These are phyloP conservation scores for Ypsolopha scabrella DNA, from an alignment of 2,888 invertebrate species.

Conservation along the genomic window DNA sequence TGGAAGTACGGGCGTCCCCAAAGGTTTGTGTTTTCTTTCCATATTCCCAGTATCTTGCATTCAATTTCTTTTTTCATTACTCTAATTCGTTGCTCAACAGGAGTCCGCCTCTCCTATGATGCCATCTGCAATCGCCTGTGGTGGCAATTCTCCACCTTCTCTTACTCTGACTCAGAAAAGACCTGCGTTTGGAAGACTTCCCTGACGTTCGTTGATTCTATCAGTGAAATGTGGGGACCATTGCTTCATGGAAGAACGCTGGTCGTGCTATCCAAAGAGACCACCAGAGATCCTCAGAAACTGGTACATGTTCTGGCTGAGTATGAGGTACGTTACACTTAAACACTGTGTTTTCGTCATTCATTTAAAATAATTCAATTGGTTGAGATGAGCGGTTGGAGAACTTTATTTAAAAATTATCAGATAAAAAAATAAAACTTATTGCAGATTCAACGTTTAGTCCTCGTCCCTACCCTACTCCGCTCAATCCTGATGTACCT, in stretches of 20 bases:
- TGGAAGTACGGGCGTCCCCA: conserved; percentile 90
- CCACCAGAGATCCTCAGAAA: conserved; percentile 83
- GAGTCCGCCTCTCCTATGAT: conserved; percentile 83
- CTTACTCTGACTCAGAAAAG: conserved; percentile 75
- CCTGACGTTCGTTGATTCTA: conserved; percentile 91
- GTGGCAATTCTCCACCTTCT: conserved; percentile 90
- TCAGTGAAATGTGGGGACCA: conserved; percentile 90
- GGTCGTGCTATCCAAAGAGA: conserved; percentile 78
- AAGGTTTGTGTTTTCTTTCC: conserved; percentile 64
- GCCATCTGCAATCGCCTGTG: conserved; percentile 84
- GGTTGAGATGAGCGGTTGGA: background rate
- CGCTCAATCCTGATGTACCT: conserved; percentile 83
- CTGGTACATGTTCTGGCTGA: conserved; percentile 77
- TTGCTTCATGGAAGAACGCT: conserved; percentile 78
- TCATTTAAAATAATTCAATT: background rate
- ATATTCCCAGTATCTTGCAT: background rate
- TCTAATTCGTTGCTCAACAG: conserved; percentile 38
- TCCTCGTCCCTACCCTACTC: conserved; percentile 87
- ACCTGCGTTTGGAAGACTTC: conserved; percentile 91
- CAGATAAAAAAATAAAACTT: background rate
- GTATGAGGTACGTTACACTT: conserved; percentile 67
- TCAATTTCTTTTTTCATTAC: background rate
- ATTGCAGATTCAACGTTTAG: conserved; percentile 78
- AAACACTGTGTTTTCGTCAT: background rate
- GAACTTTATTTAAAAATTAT: conserved; percentile 2